Base-by-base conservation (phyloP, 2,888 invertebrate species). In the Dioctria linearis region DNA sequence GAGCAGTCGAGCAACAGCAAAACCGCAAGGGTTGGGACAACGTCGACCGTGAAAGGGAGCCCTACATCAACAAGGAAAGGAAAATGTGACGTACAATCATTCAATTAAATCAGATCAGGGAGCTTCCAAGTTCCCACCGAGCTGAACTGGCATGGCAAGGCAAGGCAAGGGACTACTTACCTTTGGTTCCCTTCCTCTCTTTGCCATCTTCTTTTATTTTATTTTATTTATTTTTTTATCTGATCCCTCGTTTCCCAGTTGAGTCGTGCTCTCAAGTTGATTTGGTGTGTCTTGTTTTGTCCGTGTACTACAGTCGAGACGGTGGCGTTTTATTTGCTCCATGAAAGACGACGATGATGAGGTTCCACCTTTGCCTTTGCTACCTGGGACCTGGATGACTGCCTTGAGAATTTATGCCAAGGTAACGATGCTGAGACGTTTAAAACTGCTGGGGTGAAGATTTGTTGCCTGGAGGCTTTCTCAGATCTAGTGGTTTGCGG, bases 381-480 rank as follows among this genome's bases (percentile, higher is more conserved):
- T 75, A 59, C 73, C 57, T 75, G 73, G 59, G 25, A 61, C 39
- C 46, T 9, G 46, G 59, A n/a, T 39, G 65, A 39, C 40, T 78
- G 46, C 13, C 39, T 65, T 8, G 9, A 65, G 40, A 65, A 78
- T 78, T 78, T 78, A 78, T 78, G 49, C 65, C 63, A 37, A 78
- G 65, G 78, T 42, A 78, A 78, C 46, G 13, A 13, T 37, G 49
- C 37, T 11, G 49, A 61, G 76, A 76, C 76, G 25, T 61, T 76
- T 59, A 63, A n/a, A n/a, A 63, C 76, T 43, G 61, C 76, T 61
- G 59, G 42, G 61, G 76, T 11, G 61, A 76, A 76, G 76, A 76
- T 76, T 76, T 76, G 76, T 76, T 46, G 76, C 61, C 54, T n/a
- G 61, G 61, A 75, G 75, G 37, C 49, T 61, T 76, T 63, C 63